These are phyloP conservation scores for Drosophila austrosaltans DNA, from an alignment of 2,888 invertebrate species.

Conservation along the genomic window DNA sequence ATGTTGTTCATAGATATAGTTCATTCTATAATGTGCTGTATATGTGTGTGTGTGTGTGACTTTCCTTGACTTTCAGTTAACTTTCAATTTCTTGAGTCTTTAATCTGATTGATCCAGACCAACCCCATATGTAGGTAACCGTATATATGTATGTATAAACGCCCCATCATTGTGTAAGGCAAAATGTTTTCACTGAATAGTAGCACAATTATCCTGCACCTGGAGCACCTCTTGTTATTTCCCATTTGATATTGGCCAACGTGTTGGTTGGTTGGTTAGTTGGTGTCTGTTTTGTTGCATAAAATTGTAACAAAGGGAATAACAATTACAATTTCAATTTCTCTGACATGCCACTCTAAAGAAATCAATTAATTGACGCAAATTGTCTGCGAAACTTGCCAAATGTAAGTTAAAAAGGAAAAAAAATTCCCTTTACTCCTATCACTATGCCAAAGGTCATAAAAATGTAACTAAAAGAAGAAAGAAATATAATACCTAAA, in stretches of 20 bases:
- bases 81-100: conserved; percentile 4
- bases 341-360: conserved; percentile 32
- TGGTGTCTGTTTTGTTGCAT: conserved; percentile 36
- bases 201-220: conserved; percentile 5
- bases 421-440: neutral
- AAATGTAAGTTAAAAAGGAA: conserved; percentile 46
- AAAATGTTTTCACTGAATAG: conserved; percentile 3
- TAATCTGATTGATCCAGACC: conserved; percentile 7
- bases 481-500: too few relatives aligned
- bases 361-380: conserved; percentile 72
- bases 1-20: too few relatives aligned
- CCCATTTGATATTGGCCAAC: conserved; percentile 24
- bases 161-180: neutral
- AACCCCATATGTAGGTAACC: neutral
- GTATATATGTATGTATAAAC: neutral
- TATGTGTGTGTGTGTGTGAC: neutral
- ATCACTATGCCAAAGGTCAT: conserved; percentile 33
- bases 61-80: conserved; percentile 7
- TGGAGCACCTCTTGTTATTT: conserved; percentile 17
- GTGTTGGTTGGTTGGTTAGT: neutral
- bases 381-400: conserved; percentile 71
- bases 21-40: too few relatives aligned
- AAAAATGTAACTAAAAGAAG: conserved; percentile 24
- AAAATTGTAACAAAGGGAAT: conserved; percentile 40
- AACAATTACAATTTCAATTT: conserved; percentile 34